phyloP scores from a whole-genome alignment of 2,797 vertebrate species.

The Microcaecilia unicolor region DNA sequence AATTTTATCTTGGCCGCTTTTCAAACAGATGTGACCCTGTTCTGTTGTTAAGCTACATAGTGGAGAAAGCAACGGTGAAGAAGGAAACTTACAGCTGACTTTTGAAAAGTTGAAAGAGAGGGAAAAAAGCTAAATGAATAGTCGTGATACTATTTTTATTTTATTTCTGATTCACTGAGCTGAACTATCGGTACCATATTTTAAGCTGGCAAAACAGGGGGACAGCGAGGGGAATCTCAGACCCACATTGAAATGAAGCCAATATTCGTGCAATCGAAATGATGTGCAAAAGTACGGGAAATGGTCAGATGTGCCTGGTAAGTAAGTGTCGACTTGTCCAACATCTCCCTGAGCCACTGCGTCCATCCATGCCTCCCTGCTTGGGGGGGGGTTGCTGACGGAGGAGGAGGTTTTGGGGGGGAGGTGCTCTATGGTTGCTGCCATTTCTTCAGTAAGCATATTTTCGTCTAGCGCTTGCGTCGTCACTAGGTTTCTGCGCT shows the following conservation, averaged over 20 bases:
- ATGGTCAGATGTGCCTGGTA: slow-evolving; percentile 41
- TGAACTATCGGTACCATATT: background rate
- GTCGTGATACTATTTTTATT: background rate
- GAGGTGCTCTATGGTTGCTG: background rate
- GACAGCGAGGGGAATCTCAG: background rate
- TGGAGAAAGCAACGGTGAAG: slow-evolving; percentile 50
- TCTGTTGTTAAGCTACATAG: slow-evolving; percentile 68
- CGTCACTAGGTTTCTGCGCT: background rate
- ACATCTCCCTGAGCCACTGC: too few relatives aligned
- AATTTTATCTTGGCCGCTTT: slow-evolving; percentile 64
- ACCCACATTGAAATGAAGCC: slow-evolving; percentile 1
- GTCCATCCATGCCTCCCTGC: too few relatives aligned
- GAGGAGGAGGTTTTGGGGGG: slow-evolving; percentile 10
- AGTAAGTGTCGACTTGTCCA: slow-evolving; percentile 32
- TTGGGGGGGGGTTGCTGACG: too few relatives aligned
- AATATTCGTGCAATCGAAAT: background rate
- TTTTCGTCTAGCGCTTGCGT: slow-evolving; percentile 9
- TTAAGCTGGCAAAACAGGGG: background rate
- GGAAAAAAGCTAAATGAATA: background rate
- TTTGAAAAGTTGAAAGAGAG: slow-evolving; percentile 5
- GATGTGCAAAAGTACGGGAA: slow-evolving; percentile 23
- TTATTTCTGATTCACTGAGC: slow-evolving; percentile 7
- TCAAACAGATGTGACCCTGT: slow-evolving; percentile 86
- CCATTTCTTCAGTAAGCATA: slow-evolving; percentile 14
- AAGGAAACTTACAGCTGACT: slow-evolving; percentile 32